These are phyloP conservation scores for Triplophysa dalaica DNA, from an alignment of 2,113 vertebrate genomes.

Conservation along the genomic window DNA sequence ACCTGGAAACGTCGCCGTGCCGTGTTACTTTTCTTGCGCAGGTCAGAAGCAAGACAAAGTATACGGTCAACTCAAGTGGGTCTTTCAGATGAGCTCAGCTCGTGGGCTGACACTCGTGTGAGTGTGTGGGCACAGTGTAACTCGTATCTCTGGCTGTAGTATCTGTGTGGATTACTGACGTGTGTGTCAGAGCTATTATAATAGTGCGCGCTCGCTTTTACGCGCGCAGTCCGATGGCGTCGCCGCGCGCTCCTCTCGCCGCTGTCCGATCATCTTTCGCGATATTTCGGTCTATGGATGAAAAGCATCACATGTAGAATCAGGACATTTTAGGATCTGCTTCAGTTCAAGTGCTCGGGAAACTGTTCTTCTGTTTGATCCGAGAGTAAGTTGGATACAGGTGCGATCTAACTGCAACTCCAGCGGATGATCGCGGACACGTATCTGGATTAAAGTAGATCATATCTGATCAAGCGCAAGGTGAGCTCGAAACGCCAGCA, in stretches of 20 bases:
- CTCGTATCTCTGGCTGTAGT: slow-evolving; percentile 25
- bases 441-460: slow-evolving; percentile 10
- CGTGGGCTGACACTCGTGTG: slow-evolving; percentile 45
- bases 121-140: neutral
- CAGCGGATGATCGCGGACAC: slow-evolving; percentile 22
- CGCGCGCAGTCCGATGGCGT: slow-evolving; percentile 36
- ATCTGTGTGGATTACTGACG: slow-evolving; percentile 35
- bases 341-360: slow-evolving; percentile 12
- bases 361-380: neutral
- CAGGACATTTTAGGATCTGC: neutral
- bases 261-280: neutral
- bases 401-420: slow-evolving; percentile 25
- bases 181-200: slow-evolving; percentile 25
- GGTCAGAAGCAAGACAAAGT: slow-evolving; percentile 7
- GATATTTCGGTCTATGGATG: slow-evolving; percentile 2
- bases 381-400: slow-evolving; percentile 33
- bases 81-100: slow-evolving; percentile 33
- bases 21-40: neutral
- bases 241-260: slow-evolving; percentile 25
- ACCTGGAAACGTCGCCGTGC: too few relatives aligned
- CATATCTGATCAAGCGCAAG: slow-evolving; percentile 23
- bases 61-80: neutral
- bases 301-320: neutral
- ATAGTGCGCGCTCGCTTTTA: slow-evolving; percentile 3
- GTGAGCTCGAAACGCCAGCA: neutral